Base-by-base conservation (phyloP, 2,888 invertebrate genomes). In the Actias luna region DNA sequence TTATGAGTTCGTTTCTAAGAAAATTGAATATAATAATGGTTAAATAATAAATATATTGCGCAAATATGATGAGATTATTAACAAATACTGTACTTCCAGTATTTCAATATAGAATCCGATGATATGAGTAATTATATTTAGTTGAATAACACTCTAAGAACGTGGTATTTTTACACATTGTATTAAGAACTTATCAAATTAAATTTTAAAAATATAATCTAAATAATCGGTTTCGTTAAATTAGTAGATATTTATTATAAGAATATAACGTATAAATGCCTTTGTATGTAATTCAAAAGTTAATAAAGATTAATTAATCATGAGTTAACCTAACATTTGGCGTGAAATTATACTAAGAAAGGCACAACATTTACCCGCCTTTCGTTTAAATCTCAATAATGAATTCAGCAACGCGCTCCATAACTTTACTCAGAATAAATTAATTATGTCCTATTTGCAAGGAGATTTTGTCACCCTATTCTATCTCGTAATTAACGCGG, bases 321-420 rank as follows among this genome's bases (percentile, higher is more conserved):
- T 52, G 29, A 27, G 27, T 12, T 52, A 52, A 52, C 29, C 27
- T 31, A 61, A 60, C 58, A 60, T 63, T 46, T 63, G 58, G 60
- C 22, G 58, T 58, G 58, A 60, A 60, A 60, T 63, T 58, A 63
- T 46, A 71, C 69, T 70, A 68, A 70, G 65, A 68, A 65, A 72
- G 66, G 74, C 72, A 70, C 72, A 70, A 73, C 71, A 74, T 67
- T 78, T 76, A 72, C 69, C 66, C 69, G 67, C 71, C 73, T 77
- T 79, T 79, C 65, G 74, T 71, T 77, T 65, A 77, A 87, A 89
- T 87, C 84, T 82, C 70, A 81, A 78, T 84, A 87, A 89, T 85
- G 76, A 85, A 88, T 88, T 85, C 89, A 76, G 67, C 73, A 78
- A 78, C 89, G 88, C 86, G 89, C 84, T 79, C 84, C 83, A 83